phyloP scores from a whole-genome alignment of 2,113 vertebrate genomes.

The Turnix velox region DNA sequence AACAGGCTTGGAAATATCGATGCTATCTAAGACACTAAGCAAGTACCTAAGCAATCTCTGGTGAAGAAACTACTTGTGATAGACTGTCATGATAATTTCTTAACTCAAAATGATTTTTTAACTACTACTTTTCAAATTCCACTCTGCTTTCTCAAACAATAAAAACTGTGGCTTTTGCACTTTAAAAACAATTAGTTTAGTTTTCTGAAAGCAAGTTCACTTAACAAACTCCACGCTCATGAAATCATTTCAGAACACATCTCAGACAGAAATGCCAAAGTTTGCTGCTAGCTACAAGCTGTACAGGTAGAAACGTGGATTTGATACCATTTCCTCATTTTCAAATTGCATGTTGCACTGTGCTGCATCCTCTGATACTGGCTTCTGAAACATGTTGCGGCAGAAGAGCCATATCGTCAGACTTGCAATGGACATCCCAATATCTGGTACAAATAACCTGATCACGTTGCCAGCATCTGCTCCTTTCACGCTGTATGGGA shows the following conservation, averaged over 20 bases:
- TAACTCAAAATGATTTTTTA: not conserved
- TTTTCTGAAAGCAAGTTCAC: not conserved
- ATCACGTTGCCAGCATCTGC: constrained; percentile 94
- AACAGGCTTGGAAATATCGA: not conserved
- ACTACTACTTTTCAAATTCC: not conserved
- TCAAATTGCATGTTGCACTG: constrained; percentile 89
- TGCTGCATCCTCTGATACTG: constrained; percentile 81
- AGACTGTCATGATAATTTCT: not conserved
- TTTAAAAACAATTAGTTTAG: not conserved
- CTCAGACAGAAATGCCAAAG: not conserved
- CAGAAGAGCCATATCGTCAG: constrained; percentile 91
- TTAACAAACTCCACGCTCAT: not conserved
- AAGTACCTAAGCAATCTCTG: not conserved
- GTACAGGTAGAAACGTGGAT: not conserved
- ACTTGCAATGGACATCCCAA: constrained; percentile 91
- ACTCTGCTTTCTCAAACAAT: not conserved
- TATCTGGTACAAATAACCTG: constrained; percentile 92
- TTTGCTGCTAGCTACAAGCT: not conserved
- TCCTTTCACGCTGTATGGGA: constrained; percentile 82
- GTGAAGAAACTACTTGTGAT: not conserved
- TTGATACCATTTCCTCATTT: constrained; percentile 87
- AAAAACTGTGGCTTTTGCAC: not conserved
- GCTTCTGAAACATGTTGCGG: constrained; percentile 87
- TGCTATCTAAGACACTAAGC: not conserved
- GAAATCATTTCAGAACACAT: not conserved